These are phyloP conservation scores for Whitmania pigra DNA, from an alignment of 1,140 invertebrate species.

Conservation along the genomic window DNA sequence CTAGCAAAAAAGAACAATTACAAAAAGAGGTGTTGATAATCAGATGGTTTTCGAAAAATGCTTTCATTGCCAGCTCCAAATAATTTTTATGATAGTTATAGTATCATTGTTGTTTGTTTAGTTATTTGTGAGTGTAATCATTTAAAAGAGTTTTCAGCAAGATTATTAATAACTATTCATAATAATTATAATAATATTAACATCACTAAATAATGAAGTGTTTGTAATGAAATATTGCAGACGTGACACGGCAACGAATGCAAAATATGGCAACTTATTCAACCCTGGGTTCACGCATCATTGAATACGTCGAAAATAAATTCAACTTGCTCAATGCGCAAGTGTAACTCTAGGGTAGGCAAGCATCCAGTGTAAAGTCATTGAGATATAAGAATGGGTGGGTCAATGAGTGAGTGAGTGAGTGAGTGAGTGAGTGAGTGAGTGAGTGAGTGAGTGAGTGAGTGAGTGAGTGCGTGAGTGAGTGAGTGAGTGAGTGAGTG, in stretches of 20 bases:
- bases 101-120: no score
- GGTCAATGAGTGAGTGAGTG: slow-evolving; percentile 26
- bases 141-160: no score
- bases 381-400: slow-evolving; percentile 16
- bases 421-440: slow-evolving; percentile 27
- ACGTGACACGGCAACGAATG: not conserved
- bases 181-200: no score
- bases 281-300: not conserved
- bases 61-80: no score
- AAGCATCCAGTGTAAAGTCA: not conserved
- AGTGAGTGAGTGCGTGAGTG: slow-evolving; percentile 28
- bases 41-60: no score
- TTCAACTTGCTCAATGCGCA: not conserved
- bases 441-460: slow-evolving; percentile 28
- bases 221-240: not conserved
- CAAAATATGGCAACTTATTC: not conserved
- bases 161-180: no score
- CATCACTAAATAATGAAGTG: not conserved
- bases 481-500: slow-evolving; percentile 24
- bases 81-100: not conserved
- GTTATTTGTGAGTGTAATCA: no score
- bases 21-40: no score
- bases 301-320: not conserved
- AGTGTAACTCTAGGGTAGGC: no score
- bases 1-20: no score